Evolutionary conservation across 2,797 vertebrate genomes (phyloP).

Genomic region (Helarctos malayanus): DNA sequence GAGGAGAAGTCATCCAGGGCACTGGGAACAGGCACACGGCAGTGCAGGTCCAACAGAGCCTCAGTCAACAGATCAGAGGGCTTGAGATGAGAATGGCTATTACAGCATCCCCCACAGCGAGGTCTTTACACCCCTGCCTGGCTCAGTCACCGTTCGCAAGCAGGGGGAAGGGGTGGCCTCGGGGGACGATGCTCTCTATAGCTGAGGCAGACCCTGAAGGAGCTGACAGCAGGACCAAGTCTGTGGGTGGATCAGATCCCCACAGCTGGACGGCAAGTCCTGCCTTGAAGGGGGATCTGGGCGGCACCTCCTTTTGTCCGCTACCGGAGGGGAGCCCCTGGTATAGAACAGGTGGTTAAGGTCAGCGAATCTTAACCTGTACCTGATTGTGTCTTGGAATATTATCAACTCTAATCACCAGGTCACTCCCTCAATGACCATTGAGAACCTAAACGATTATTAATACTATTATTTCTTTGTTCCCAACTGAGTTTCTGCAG

Average conservation of each 20-base stretch:
- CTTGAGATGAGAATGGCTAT: no score
- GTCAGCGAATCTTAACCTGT: not conserved
- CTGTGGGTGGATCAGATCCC: not conserved
- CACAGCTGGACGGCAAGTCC: no score
- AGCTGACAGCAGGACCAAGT: not conserved
- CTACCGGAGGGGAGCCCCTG: fast-evolving
- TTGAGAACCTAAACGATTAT: not conserved
- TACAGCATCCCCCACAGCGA: fast-evolving
- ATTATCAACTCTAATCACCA: not conserved
- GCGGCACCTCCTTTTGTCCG: not conserved
- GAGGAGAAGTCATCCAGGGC: not conserved
- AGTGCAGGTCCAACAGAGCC: not conserved
- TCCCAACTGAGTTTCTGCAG: not conserved
- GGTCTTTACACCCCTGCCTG: not conserved
- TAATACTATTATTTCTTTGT: not conserved
- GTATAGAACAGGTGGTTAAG: not conserved
- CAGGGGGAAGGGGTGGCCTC: no score
- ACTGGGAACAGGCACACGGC: not conserved
- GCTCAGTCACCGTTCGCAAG: not conserved
- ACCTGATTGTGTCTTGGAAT: not conserved
- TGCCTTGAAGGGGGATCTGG: not conserved
- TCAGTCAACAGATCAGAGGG: not conserved
- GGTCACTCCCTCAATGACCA: not conserved
- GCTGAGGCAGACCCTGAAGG: not conserved
- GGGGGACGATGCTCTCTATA: not conserved